Base-by-base conservation (phyloP, 2,888 invertebrate genomes). In the Meloe dianella region DNA sequence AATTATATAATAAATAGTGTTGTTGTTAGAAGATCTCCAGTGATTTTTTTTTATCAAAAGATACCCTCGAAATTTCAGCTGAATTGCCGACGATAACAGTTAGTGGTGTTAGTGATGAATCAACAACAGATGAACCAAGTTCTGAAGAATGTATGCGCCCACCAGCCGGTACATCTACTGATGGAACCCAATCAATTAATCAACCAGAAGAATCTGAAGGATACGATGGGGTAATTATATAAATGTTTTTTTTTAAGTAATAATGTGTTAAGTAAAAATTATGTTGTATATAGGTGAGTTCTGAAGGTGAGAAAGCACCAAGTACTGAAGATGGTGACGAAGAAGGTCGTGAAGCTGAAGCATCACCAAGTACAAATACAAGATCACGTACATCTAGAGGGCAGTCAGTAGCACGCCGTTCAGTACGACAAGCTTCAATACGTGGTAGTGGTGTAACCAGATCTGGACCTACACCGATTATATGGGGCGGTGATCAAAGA, bases 271-370 rank as follows among this genome's bases (percentile, higher is more conserved):
- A 20, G 32, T 29, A 47, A 32, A 17, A 22, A 27, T 29, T 57
- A 59, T 58, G 32, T 58, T 41, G 20, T n/a, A 61, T 60, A 51
- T 17, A 82, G 82, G 89, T 88, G 22, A 88, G 87, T 65, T 89
- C 89, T 0, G 90, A 90, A 77, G 88, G 88, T 22, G 90, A 90
- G 78, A 90, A 90, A 74, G 86, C 86, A 57, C 80, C 84, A 17
- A 84, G 85, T 22, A 77, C 81, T 8, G 86, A 86, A 71, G 83
- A 84, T 57, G 83, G 71, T 10, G 83, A 82, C 70, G 92, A 93
- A 80, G 93, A 93, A 79, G 93, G 91, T 3, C 89, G 93, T 61
- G 93, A 93, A 84, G 93, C 93, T 1, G 93, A 93, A 82, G 93
- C 93, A 1, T 89, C 89, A 1, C 89, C 88, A 2, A 88, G 88